These are phyloP conservation scores for Galeopsomyia nigrocyanea DNA, from an alignment of 2,888 invertebrate genomes.

Conservation along the genomic window DNA sequence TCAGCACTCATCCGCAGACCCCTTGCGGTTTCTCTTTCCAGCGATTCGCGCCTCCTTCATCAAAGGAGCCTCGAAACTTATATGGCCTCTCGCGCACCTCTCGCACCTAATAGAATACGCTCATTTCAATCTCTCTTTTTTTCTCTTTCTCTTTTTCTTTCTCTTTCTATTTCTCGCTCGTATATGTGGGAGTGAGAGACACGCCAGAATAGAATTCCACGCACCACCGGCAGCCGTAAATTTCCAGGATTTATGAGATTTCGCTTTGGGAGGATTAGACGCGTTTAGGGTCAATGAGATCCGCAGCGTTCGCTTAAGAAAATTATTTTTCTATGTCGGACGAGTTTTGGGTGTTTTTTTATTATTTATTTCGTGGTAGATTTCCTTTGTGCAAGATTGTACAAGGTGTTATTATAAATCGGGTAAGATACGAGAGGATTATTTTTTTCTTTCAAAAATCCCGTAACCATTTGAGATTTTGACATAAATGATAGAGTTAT, in stretches of 20 bases:
- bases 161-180: not conserved
- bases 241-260: slow-evolving; percentile 59
- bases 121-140: slow-evolving; percentile 60
- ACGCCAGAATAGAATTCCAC: slow-evolving; percentile 37
- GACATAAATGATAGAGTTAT: not conserved
- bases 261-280: slow-evolving; percentile 50
- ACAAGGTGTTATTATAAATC: slow-evolving; percentile 6
- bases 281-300: slow-evolving; percentile 49
- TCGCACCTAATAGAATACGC: slow-evolving; percentile 65
- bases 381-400: not conserved
- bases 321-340: slow-evolving; percentile 36
- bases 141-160: slow-evolving; percentile 36
- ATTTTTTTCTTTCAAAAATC: slow-evolving; percentile 20
- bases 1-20: slow-evolving; percentile 1
- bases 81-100: slow-evolving; percentile 41
- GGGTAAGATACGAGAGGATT: slow-evolving; percentile 1
- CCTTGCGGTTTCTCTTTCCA: slow-evolving; percentile 20
- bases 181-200: not conserved
- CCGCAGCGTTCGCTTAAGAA: slow-evolving; percentile 18
- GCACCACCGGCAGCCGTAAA: slow-evolving; percentile 53
- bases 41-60: slow-evolving; percentile 38
- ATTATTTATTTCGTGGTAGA: not conserved
- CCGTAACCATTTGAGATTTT: slow-evolving; percentile 25
- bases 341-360: not conserved
- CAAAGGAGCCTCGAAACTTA: slow-evolving; percentile 46